Base-by-base conservation (phyloP, 2,113 vertebrate species). In the Isurus oxyrinchus region DNA sequence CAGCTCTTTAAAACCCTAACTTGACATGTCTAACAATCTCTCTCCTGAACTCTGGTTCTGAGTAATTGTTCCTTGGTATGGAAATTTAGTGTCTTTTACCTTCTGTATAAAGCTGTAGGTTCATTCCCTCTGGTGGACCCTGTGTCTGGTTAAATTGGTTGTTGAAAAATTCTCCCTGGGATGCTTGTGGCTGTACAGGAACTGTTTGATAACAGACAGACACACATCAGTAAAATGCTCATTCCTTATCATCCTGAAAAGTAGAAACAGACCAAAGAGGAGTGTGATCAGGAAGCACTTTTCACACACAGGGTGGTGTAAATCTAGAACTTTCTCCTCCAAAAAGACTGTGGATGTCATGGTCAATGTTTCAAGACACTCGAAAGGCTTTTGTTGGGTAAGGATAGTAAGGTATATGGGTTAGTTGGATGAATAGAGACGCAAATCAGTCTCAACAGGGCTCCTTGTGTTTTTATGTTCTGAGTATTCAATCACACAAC, bases 141-240 rank as follows among this genome's bases (percentile, higher is more conserved):
- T 49, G 94, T 14, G 61, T 16, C 40, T 69, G 94, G 66, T 53
- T 95, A 67, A 69, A 95, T 44, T 95, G 94, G 53, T 49, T 49
- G 94, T 72, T 95, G 67, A 95, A 95, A 44, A 72, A 95, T 69
- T 95, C 94, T 72, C 94, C 94, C 40, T 95, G 94, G 21, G 94
- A 16, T 49, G 5, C 40, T 72, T 14, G 94, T 8, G 69, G 94
- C 25, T 69, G 94, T 25, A 23, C 21, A 31, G 94, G 40, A 69
- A 23, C 94, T 95, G 66, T 27, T 31, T 49, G 57, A 13, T 35
- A 66, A 53, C 44, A 69, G 66, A 72, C 14, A 93, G 16, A 93
- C 31, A 63, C 11, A 93, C 13, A 16, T 40, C n/a, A 61, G 57
- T 93, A n/a, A 63, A 61, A 63, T 0, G 16, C 35, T 93, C 4